These are phyloP conservation scores for Sebastes vulpes DNA, from an alignment of 2,797 vertebrate genomes.

Conservation along the genomic window DNA sequence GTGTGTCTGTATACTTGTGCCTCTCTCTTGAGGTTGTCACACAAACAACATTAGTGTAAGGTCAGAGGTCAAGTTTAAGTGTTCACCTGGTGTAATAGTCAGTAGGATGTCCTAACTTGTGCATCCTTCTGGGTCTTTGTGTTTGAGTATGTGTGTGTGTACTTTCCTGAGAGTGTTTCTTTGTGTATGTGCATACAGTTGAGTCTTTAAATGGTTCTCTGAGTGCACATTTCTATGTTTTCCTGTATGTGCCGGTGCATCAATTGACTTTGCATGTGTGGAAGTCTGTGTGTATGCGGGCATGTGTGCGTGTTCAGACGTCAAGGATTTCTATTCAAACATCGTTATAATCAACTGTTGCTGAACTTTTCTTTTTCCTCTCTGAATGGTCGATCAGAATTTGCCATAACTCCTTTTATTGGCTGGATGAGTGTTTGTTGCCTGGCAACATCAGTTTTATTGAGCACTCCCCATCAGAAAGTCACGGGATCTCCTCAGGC, in stretches of 20 bases:
- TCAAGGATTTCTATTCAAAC: slow-evolving; percentile 37
- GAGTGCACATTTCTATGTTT: not conserved
- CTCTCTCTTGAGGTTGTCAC: slow-evolving; percentile 3
- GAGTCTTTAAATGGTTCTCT: not conserved
- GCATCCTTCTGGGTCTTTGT: not conserved
- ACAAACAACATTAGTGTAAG: not conserved
- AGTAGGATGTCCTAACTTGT: not conserved
- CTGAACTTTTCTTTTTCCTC: slow-evolving; percentile 26
- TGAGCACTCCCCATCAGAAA: slow-evolving; percentile 47
- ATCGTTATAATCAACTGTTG: slow-evolving; percentile 23
- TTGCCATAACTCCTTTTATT: slow-evolving; percentile 29
- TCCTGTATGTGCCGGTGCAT: not conserved
- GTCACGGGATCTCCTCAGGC: slow-evolving; percentile 22
- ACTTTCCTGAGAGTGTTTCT: not conserved
- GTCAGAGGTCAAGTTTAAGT: slow-evolving; percentile 9
- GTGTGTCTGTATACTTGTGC: not conserved
- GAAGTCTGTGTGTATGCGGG: not conserved
- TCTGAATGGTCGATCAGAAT: slow-evolving; percentile 8
- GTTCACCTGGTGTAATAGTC: not conserved
- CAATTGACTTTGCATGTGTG: not conserved
- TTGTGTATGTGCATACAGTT: not conserved
- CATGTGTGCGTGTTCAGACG: not conserved
- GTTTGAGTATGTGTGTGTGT: not conserved
- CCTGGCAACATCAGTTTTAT: slow-evolving; percentile 74
- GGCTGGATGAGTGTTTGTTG: slow-evolving; percentile 60